Base-by-base conservation (phyloP, 2,797 vertebrate species). In the Taeniopygia guttata region DNA sequence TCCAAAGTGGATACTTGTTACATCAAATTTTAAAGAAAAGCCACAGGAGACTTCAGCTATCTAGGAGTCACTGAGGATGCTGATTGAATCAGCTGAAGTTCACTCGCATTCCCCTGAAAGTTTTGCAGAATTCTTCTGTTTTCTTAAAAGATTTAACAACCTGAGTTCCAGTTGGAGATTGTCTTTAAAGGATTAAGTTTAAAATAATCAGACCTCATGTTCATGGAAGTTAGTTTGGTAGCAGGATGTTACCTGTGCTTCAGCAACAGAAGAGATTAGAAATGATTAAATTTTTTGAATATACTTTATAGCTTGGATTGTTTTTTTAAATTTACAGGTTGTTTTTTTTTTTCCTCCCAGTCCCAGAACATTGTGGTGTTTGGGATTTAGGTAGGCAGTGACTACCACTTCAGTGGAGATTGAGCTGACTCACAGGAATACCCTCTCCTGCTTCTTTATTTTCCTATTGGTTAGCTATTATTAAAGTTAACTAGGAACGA, bases 401-500 rank as follows among this genome's bases (percentile, higher is more conserved):
- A 34, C 42, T 95, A 63, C 30, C 1, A 6, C 58, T 79, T 90
- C 62, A 63, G 20, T 68, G 40, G 74, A 94, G 90, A 79, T 59
- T 66, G 56, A 69, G 74, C 80, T 75, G 77, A 67, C 84, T 88
- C 12, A 20, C 22, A 80, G 84, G 62, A 96, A 83, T 91, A 75
- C 12, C 34, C 17, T n/a, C 23, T 85, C 74, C 72, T 85, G 74
- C 72, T 84, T 82, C 60, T 96, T 95, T 91, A 80, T 90, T 95
- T 96, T 96, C 55, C 80, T 85, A 40, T 92, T 90, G 80, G 82
- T 81, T 94, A 72, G 43, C 72, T 94, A 69, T 90, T 85, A 94
- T 89, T 94, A 91, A 92, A 94, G 77, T 91, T 95, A 96, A 94
- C 75, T 56, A 91, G 82, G 77, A 19, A 93, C 87, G 83, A 95